These are phyloP conservation scores for Drosophila helvetica DNA, from an alignment of 2,888 invertebrate genomes.

Conservation along the genomic window DNA sequence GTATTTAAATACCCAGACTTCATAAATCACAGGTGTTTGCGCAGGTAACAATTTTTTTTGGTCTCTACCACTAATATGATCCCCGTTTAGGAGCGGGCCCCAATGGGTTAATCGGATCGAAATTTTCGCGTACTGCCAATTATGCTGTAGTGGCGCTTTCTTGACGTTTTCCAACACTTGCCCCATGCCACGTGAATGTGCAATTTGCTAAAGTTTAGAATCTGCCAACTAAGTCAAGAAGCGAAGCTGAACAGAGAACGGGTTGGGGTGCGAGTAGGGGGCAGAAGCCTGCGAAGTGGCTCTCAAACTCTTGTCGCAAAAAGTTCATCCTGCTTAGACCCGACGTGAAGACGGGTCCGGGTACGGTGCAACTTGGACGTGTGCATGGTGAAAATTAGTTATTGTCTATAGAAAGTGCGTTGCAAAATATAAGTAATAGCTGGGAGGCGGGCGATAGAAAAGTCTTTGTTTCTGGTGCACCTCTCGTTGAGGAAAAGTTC, in stretches of 20 bases:
- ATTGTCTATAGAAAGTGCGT: slow-evolving; percentile 55
- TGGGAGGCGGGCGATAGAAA: not conserved
- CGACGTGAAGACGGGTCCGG: not conserved
- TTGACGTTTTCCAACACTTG: not conserved
- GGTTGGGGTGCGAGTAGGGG: not conserved
- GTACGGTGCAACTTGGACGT: slow-evolving; percentile 37
- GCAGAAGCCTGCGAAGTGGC: slow-evolving; percentile 31
- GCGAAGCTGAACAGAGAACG: slow-evolving; percentile 6
- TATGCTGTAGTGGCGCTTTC: not conserved
- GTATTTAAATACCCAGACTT: too few relatives aligned
- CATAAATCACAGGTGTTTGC: too few relatives aligned
- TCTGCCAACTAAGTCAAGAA: slow-evolving; percentile 27
- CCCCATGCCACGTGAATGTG: slow-evolving; percentile 11
- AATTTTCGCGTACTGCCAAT: not conserved
- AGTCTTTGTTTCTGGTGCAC: slow-evolving; percentile 18
- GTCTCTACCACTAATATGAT: too few relatives aligned
- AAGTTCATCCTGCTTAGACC: slow-evolving; percentile 33
- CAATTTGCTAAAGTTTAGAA: slow-evolving; percentile 39
- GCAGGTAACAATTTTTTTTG: too few relatives aligned
- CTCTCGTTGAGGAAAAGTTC: slow-evolving; percentile 51
- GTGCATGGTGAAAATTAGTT: slow-evolving; percentile 62
- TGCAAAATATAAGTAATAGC: slow-evolving; percentile 33
- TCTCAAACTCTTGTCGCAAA: slow-evolving; percentile 52
- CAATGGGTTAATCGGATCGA: too few relatives aligned
- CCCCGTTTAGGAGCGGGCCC: too few relatives aligned